Evolutionary conservation across 2,113 vertebrate species (phyloP).

Genomic region (Hippolais icterina): DNA sequence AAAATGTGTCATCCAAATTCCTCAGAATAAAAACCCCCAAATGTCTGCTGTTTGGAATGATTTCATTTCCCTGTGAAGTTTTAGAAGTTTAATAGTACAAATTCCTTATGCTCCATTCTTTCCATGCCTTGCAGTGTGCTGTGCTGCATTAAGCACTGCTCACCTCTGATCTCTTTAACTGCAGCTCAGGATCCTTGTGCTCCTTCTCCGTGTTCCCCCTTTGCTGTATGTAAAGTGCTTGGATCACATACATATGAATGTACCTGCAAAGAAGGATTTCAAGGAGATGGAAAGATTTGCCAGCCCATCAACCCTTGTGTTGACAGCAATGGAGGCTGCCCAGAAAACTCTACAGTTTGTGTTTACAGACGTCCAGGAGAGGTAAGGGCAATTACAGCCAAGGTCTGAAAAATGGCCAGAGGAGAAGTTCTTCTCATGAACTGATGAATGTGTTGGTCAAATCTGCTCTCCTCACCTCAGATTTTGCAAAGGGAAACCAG

Average conservation of each 20-base stretch:
- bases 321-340: slow-evolving; percentile 84
- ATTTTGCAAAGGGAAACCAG: background rate
- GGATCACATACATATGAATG: slow-evolving; percentile 75
- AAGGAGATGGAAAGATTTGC: slow-evolving; percentile 86
- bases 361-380: slow-evolving; percentile 78
- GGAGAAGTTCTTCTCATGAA: background rate
- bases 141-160: background rate
- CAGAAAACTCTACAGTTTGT: slow-evolving; percentile 82
- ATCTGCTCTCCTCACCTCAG: background rate
- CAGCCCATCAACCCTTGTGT: slow-evolving; percentile 84
- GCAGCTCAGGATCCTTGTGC: slow-evolving; percentile 76
- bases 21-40: background rate
- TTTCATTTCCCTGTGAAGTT: background rate
- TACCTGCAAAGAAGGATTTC: slow-evolving; percentile 79
- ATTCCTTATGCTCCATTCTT: background rate
- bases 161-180: background rate
- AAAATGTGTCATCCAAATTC: background rate
- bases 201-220: slow-evolving; percentile 75
- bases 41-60: background rate
- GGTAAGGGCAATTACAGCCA: slow-evolving; percentile 67
- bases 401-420: background rate
- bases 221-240: slow-evolving; percentile 77
- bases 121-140: background rate
- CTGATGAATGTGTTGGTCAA: background rate
- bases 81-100: background rate